Evolutionary conservation across 2,113 vertebrate species (phyloP).

Genomic region (Chaetops frenatus): DNA sequence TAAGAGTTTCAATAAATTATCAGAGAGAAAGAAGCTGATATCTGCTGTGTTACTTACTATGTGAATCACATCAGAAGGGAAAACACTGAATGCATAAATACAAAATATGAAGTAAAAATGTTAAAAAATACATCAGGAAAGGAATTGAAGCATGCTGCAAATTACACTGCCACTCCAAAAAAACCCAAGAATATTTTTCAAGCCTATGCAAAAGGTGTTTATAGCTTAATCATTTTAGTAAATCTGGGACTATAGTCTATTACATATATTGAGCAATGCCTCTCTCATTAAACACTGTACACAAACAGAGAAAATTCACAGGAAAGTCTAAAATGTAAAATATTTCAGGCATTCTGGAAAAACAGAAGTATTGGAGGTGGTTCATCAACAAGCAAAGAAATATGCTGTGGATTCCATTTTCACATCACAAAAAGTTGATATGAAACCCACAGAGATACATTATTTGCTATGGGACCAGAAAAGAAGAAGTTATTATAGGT

Average conservation of each 20-base stretch:
- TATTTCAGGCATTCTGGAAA: background rate
- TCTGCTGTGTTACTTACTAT: background rate
- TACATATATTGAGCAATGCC: background rate
- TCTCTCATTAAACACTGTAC: background rate
- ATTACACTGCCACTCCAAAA: background rate
- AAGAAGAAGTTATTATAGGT: background rate
- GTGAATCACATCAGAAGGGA: background rate
- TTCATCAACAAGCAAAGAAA: background rate
- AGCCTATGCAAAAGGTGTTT: background rate
- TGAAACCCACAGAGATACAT: background rate
- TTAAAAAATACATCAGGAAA: background rate
- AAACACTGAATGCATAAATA: background rate
- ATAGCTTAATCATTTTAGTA: background rate
- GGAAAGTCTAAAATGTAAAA: background rate
- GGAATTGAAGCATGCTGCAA: background rate
- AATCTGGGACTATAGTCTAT: background rate
- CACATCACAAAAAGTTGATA: background rate
- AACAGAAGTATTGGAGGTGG: background rate
- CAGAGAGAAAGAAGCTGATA: background rate
- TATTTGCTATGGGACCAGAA: background rate
- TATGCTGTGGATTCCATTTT: background rate
- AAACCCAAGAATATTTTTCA: background rate
- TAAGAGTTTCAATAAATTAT: background rate
- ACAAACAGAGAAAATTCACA: background rate
- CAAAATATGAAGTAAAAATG: background rate